phyloP scores from a whole-genome alignment of 2,888 invertebrate genomes.

The Agrotis ipsilon region DNA sequence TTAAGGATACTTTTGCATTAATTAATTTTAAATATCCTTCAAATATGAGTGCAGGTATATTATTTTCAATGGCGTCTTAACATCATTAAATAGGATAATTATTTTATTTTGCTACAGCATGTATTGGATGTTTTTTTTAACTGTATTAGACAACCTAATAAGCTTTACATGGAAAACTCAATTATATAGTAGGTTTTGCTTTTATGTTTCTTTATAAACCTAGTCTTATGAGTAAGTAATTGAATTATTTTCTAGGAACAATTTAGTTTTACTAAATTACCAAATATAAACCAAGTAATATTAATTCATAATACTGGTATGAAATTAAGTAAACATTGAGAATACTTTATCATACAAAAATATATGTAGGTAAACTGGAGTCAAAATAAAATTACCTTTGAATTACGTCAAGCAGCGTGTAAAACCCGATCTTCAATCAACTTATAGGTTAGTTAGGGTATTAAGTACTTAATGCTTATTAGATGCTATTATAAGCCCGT shows the following conservation, averaged over 20 bases:
- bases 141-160: not conserved
- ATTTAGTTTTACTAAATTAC: conserved; percentile 4
- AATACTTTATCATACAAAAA: not conserved
- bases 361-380: too few species aligned
- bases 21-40: conserved; percentile 3
- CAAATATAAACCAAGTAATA: not conserved
- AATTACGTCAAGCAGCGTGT: not conserved
- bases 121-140: conserved; percentile 7
- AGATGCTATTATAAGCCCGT: conserved; percentile 17
- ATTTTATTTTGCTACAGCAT: not conserved
- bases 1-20: not conserved
- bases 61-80: not conserved
- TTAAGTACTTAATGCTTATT: conserved; percentile 1
- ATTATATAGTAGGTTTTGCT: not conserved
- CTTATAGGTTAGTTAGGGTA: not conserved
- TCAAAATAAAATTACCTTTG: not conserved
- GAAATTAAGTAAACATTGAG: not conserved
- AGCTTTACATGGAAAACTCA: conserved; percentile 5
- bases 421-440: not conserved
- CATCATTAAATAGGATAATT: not conserved
- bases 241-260: conserved; percentile 1
- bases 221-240: not conserved
- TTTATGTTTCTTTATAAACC: conserved; percentile 1
- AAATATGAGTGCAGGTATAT: not conserved
- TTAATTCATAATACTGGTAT: not conserved